Base-by-base conservation (phyloP, 2,888 invertebrate genomes). In the Cyaniris semiargus region DNA sequence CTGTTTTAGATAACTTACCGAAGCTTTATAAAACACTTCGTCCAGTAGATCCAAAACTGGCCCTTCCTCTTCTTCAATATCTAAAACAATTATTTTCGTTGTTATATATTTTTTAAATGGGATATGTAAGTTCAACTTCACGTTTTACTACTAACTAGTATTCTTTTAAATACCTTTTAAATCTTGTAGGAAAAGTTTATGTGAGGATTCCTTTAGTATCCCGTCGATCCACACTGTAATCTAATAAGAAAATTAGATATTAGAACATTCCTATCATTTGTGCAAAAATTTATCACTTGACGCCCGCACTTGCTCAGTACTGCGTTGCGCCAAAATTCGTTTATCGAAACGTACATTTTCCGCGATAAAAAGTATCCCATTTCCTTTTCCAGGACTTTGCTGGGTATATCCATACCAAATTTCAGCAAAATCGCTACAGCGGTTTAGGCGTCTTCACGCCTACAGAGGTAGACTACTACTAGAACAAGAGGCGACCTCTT, bases 11-110 rank as follows among this genome's bases (percentile, higher is more conserved):
- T 18, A 18, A 81, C 81, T 87, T 84, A 93, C 93, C 85, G 86
- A 56, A 74, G 89, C 87, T 75, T 82, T 84, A 48, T 89, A 83
- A 23, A 93, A 44, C 75, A 93, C 78, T 18, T 87, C 84, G 78
- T 93, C 92, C 75, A 93, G 80, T 76, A 90, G 82, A 84, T 91
- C 90, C 80, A 91, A 85, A 7, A 88, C 87, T 0, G 89, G 90
- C 0, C 92, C 92, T 82, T 89, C 90, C 84, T 89, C 83, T 79
- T 91, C 89, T 81, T 93, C 90, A 70, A 94, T 83, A 75, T 93
- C 93, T 93, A 84, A 80, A 85, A 85, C 34, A 38, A 77, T 70
- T 34, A 80, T 8, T 71, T 75, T 76, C 71, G 74, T 75, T 23
- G 27, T 34, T 75, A 44, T 44, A 10, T 44, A n/a, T 44, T 34